Conservation (phyloP, 2,113 vertebrate genomes). For the Datnioides undecimradiatus region DNA sequence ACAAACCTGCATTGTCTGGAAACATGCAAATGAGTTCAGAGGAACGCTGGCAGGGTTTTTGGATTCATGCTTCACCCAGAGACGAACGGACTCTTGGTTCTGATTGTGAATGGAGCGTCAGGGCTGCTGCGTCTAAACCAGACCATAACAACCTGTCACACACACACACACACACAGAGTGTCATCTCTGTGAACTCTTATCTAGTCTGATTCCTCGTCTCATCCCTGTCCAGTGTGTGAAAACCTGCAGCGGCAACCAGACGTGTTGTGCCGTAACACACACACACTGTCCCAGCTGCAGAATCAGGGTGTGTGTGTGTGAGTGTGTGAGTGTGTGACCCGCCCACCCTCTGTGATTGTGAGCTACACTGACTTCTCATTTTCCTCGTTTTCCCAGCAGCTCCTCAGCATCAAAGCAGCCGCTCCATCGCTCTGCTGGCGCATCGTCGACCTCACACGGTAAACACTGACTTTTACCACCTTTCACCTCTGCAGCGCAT, state of each 20-base stretch:
- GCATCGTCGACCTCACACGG: constrained; percentile 58
- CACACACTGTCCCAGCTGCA: background rate
- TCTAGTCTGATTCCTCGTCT: constrained; percentile 27
- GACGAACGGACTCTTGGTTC: background rate
- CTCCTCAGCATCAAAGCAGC: constrained; percentile 58
- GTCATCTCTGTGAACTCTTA: constrained; percentile 17
- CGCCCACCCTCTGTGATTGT: background rate
- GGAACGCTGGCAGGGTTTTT: constrained; percentile 1
- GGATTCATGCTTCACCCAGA: constrained; percentile 28
- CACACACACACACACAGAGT: background rate
- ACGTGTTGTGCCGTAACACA: constrained; percentile 29
- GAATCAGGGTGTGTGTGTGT: background rate
- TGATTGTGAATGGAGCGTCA: constrained; percentile 13
- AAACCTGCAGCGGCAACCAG: constrained; percentile 39
- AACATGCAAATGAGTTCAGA: constrained; percentile 45
- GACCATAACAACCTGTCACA: constrained; percentile 15
- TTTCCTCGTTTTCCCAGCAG: constrained; percentile 60
- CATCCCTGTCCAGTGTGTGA: constrained; percentile 14
- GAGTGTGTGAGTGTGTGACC: background rate
- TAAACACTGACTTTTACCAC: constrained; percentile 48
- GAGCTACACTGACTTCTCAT: constrained; percentile 5
- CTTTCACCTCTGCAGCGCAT: background rate
- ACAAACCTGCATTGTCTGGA: constrained; percentile 26
- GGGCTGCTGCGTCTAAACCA: constrained; percentile 18
- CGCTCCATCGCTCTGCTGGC: constrained; percentile 46